Evolutionary conservation across 2,113 vertebrate genomes (phyloP).

Genomic region (human (Homo sapiens)): GRCh38 chr5:156774001-156774500

Average conservation of each 20-base stretch:
- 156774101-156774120: neutral
- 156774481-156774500: neutral
- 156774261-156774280: neutral
- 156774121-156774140: neutral
- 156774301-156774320: neutral
- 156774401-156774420: neutral
- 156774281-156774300: neutral
- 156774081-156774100: neutral
- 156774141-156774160: neutral
- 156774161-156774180: slow-evolving; percentile 21
- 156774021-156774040: neutral
- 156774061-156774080: neutral
- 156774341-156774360: neutral
- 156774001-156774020: neutral
- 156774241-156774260: neutral
- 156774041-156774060: neutral
- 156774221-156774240: neutral
- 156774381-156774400: neutral
- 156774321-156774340: neutral
- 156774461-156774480: neutral
- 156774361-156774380: neutral
- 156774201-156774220: neutral
- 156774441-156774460: neutral
- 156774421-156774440: neutral
- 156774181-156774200: neutral